These are phyloP conservation scores for Coreius guichenoti DNA, from an alignment of 2,797 vertebrate genomes.

Conservation along the genomic window DNA sequence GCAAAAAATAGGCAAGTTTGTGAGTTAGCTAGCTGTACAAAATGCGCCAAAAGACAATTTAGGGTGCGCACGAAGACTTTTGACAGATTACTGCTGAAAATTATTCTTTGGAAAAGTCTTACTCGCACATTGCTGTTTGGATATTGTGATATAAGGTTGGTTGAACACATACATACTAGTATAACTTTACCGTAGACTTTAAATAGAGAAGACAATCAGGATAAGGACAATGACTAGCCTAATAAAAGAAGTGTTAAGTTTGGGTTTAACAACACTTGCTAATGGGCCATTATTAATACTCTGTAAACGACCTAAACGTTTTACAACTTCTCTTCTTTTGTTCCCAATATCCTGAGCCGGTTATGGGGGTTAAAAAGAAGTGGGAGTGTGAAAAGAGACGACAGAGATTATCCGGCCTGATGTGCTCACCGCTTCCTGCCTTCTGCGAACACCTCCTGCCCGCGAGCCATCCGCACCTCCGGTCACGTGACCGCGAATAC, in stretches of 20 bases:
- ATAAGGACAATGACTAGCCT: neutral
- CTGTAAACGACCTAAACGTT: constrained; percentile 6
- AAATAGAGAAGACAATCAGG: neutral
- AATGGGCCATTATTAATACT: constrained; percentile 10
- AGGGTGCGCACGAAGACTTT: neutral
- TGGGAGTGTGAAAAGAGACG: constrained; percentile 40
- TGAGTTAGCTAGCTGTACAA: neutral
- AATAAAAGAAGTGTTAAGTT: neutral
- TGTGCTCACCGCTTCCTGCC: constrained; percentile 43
- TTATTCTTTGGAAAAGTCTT: neutral
- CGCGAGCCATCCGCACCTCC: constrained; percentile 20
- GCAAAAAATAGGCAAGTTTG: neutral
- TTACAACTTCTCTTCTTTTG: constrained; percentile 33
- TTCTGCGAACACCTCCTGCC: constrained; percentile 45
- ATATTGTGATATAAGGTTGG: neutral
- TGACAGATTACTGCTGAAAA: neutral
- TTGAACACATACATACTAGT: neutral
- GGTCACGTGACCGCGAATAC: constrained; percentile 29
- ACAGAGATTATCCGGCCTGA: constrained; percentile 40
- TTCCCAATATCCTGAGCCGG: constrained; percentile 22
- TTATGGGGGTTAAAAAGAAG: constrained; percentile 1
- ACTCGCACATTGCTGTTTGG: neutral
- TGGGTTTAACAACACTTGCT: neutral
- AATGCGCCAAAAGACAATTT: too few relatives aligned
- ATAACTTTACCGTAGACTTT: neutral